Evolutionary conservation across 1,140 invertebrate genomes (phyloP), one percentile per base, ranked within the genome.

Genomic region (Pogonus chalceus): DNA sequence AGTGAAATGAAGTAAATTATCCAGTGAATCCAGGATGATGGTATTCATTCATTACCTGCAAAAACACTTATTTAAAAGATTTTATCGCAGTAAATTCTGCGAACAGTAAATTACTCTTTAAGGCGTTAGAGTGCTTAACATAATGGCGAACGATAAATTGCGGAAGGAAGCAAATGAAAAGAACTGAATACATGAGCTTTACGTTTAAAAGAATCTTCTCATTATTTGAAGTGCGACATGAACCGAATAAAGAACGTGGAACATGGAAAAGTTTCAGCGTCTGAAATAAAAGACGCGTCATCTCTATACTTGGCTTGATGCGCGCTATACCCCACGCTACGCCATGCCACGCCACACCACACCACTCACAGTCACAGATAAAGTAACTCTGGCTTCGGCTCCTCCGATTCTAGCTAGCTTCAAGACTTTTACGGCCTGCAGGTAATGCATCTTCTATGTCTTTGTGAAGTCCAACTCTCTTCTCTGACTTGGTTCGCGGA

Each of bases 21-120:
- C 18, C 37, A 43, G 37, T 43, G 37, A 43, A 43, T 43, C 37
- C 4, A 4, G 18, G 9, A 10, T 43, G 37, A 43, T 12, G 37
- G 7, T 7, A 43, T 43, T 43, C 37, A 43, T 43, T 43, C 37
- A 43, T 43, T 43, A 43, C 18, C 9, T 43, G 18, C 9, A 43
- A 43, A 43, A 43, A 43, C 37, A 43, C 37, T 43, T 43, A 43
- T 43, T 43, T 43, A 43, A 43, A 43, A 43, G 37, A 43, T 43
- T 43, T 43, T 43, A 43, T 43, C 37, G 18, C 37, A 43, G 18
- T 43, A 43, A 43, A 43, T 43, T 43, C 37, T 18, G 9, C 18
- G 18, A 9, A 16, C 7, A 43, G 37, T 43, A 43, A 43, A 10
- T 43, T 43, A 43, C 9, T 43, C 37, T 43, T 43, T 12, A 43